Conservation (phyloP, 37 sponge, comb jelly and placozoan species). For the Chondrilla cf. caribensis region DNA sequence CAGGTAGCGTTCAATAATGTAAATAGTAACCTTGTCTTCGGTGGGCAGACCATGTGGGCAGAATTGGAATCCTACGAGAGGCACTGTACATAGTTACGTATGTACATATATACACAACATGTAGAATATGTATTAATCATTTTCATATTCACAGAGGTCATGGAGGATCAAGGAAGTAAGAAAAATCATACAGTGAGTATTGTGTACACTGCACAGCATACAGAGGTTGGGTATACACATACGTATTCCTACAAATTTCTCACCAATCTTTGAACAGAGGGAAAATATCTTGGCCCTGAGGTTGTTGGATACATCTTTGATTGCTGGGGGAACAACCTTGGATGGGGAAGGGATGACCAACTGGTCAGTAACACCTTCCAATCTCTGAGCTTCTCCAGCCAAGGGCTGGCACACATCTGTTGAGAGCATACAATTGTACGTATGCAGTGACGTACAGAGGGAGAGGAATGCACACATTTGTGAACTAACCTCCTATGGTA, state of each 20-base stretch:
- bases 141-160: too few species aligned
- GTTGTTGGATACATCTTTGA: constrained; percentile 90
- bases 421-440: neutral
- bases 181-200: too few species aligned
- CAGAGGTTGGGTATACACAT: too few species aligned
- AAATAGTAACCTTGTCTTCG: constrained; percentile 88
- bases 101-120: neutral
- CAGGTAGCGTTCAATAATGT: constrained; percentile 81
- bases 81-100: neutral
- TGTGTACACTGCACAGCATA: too few species aligned
- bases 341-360: neutral
- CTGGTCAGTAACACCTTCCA: constrained; percentile 5
- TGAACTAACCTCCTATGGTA: constrained; percentile 67
- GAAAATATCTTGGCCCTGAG: constrained; percentile 96
- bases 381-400: constrained; percentile 65
- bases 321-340: constrained; percentile 47
- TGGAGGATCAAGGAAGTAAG: neutral
- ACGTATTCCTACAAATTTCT: neutral
- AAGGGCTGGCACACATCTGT: constrained; percentile 68
- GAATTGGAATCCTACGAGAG: constrained; percentile 56
- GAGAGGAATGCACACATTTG: neutral
- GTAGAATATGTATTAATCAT: neutral
- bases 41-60: constrained; percentile 49
- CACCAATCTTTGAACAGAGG: constrained; percentile 82
- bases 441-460: neutral